Evolutionary conservation across 2,888 invertebrate genomes (phyloP), one percentile per base, ranked within the genome.

Genomic region (Apamea epomidion): DNA sequence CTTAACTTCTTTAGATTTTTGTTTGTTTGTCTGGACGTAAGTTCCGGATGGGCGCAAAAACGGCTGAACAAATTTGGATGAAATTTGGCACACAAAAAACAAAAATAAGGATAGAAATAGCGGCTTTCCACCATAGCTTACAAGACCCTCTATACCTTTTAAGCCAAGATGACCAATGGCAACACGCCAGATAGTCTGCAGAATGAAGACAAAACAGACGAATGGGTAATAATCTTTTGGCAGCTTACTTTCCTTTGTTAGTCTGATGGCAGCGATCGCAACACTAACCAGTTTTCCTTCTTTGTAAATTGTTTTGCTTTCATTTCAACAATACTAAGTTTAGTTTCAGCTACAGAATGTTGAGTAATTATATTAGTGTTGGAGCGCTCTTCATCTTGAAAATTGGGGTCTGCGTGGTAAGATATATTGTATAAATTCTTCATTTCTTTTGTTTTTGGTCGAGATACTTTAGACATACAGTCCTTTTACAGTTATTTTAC

Each of bases 161-260:
- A 29, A 42, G n/a, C 25, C 54, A 65, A 74, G 37, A 51, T 29
- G 37, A 58, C 25, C 42, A 62, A 62, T 85, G 85, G 82, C 82
- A 76, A 14, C 1, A 58, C 7, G 84, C 85, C 85, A 83, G 62
- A 25, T 21, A 75, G 29, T 29, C n/a, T 48, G 51, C 58, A 70
- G n/a, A 1, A 54, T 51, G 37, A 73, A 54, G 65, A 84, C 69
- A 75, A 45, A 67, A 58, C 45, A 70, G 62, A 76, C 18, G 21
- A 60, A 76, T 86, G 45, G 45, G 51, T 79, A 74, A 70, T 71
- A 82, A 76, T 60, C n/a, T 73, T 78, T 73, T 78, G 75, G 73
- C 75, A 78, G 14, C n/a, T 67, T 21, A 37, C 21, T 45, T 74
- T 77, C 51, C 42, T 84, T 84, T 76, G 74, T 76, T 62, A 64